phyloP scores from a whole-genome alignment of 2,797 vertebrate genomes.

The Melanotaenia maccullochi region DNA sequence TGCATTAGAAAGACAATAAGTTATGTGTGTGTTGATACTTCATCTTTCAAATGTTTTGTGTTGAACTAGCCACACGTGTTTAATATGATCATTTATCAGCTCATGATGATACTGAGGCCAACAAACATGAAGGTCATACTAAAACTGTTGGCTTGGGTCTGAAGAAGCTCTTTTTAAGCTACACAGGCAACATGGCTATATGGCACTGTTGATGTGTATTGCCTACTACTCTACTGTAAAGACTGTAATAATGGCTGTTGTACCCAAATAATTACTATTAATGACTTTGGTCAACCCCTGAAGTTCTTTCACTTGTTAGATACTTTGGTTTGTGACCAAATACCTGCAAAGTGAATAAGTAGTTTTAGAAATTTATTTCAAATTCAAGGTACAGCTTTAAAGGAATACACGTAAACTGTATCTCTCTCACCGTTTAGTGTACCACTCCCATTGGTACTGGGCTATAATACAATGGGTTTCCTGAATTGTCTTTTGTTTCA shows the following conservation, averaged over 20 bases:
- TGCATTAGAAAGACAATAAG: constrained; percentile 7
- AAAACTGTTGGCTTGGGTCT: not conserved
- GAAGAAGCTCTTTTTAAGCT: not conserved
- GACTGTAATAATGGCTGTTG: not conserved
- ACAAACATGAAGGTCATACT: constrained; percentile 19
- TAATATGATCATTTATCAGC: constrained; percentile 26
- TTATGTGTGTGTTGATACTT: constrained; percentile 15
- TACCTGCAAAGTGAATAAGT: not conserved
- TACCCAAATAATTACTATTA: not conserved
- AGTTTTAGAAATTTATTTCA: too few relatives aligned
- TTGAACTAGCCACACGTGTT: constrained; percentile 31
- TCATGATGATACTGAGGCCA: not conserved
- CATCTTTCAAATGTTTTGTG: constrained; percentile 35
- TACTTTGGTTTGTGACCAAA: not conserved
- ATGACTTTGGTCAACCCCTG: not conserved
- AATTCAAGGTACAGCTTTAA: too few relatives aligned
- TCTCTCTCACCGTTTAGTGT: too few relatives aligned
- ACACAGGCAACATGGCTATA: not conserved
- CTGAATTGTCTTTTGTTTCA: too few relatives aligned
- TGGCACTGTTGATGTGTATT: not conserved
- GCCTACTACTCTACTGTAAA: not conserved
- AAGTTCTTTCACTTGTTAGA: not conserved
- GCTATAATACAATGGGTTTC: too few relatives aligned
- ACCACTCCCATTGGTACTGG: too few relatives aligned
- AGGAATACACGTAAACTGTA: too few relatives aligned